phyloP scores from a whole-genome alignment of 37 sponge, comb jelly and placozoan species.

The Aplysina aerophoba region DNA sequence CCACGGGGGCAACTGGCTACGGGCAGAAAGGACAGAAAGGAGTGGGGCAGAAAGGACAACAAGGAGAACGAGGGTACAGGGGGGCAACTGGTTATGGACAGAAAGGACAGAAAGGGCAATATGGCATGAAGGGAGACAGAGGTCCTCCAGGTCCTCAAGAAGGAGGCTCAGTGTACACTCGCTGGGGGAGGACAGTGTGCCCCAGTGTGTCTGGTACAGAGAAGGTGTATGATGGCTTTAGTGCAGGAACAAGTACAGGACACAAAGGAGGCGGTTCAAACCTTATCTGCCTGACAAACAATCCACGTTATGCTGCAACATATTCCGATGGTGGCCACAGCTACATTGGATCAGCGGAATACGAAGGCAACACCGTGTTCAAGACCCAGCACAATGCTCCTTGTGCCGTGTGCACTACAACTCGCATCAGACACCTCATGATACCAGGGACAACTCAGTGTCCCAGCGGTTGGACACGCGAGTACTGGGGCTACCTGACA shows the following conservation, averaged over 20 bases:
- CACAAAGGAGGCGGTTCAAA: constrained; percentile 16
- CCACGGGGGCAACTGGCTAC: too few species aligned
- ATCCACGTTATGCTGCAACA: not conserved
- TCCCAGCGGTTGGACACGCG: constrained; percentile 1
- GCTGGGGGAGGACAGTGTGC: constrained; percentile 26
- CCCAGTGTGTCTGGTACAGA: not conserved
- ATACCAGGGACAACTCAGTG: constrained; percentile 13
- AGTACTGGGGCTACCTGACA: constrained; percentile 27
- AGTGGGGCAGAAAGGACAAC: too few species aligned
- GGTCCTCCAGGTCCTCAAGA: too few species aligned
- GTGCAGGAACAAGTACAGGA: not conserved
- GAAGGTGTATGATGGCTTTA: constrained; percentile 10
- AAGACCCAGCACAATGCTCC: constrained; percentile 11
- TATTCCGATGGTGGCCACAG: too few species aligned
- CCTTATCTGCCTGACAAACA: constrained; percentile 18
- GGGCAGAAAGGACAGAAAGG: too few species aligned
- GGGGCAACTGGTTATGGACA: too few species aligned
- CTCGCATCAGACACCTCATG: not conserved
- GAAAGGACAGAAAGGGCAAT: too few species aligned
- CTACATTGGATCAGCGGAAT: not conserved
- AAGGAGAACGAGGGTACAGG: too few species aligned
- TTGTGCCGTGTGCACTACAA: constrained; percentile 9
- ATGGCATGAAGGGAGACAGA: too few species aligned
- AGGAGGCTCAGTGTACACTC: constrained; percentile 9
- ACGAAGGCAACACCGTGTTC: not conserved